Evolutionary conservation across 2,888 invertebrate species (phyloP).

Genomic region (Phengaris alcon): DNA sequence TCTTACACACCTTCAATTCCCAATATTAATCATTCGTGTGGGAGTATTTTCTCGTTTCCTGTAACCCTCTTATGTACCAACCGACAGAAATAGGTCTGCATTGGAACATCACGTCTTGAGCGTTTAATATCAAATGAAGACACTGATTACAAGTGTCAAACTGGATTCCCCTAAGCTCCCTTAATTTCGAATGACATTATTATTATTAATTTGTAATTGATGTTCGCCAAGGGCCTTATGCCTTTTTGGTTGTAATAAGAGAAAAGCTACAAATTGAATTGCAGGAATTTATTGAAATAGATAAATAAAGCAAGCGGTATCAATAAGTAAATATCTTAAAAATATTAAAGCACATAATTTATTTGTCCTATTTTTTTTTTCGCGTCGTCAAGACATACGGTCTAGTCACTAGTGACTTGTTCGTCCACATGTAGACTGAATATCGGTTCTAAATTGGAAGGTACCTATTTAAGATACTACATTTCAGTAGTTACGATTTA

Average conservation of each 20-base stretch:
- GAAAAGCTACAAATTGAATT: neutral
- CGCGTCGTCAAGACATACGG: too few species aligned
- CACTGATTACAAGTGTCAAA: conserved; percentile 8
- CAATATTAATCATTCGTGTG: neutral
- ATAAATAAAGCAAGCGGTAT: neutral
- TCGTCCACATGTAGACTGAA: too few species aligned
- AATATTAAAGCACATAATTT: too few species aligned
- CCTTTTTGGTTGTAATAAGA: neutral
- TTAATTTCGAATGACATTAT: conserved; percentile 19
- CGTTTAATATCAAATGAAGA: conserved; percentile 5
- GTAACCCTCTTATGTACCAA: neutral
- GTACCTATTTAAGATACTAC: too few species aligned
- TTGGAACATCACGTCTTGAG: conserved; percentile 4
- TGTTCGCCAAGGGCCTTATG: neutral
- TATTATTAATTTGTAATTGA: neutral
- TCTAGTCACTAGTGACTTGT: too few species aligned
- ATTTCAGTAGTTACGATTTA: neutral
- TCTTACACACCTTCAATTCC: neutral
- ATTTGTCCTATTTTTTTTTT: too few species aligned
- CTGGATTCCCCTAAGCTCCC: conserved; percentile 7
- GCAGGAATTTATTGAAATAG: neutral
- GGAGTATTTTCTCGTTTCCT: conserved; percentile 6
- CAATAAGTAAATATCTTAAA: too few species aligned
- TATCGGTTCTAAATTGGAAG: too few species aligned
- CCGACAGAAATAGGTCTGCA: neutral